Base-by-base conservation (phyloP, 2,113 vertebrate species). In the Seriola aureovittata region DNA sequence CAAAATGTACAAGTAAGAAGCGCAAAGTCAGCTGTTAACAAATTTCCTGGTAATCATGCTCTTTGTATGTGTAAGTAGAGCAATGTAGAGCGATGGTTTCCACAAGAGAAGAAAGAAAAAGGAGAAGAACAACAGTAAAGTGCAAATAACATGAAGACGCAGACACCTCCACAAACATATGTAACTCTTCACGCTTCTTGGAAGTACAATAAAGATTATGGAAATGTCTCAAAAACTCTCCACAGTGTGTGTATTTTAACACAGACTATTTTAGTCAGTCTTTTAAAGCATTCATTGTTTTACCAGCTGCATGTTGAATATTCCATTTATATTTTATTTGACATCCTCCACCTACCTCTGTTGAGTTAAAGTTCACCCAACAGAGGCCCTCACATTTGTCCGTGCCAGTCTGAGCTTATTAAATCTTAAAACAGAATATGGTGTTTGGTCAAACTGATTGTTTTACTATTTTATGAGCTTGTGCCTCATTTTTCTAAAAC, bases 251-350 rank as follows among this genome's bases (percentile, higher is more conserved):
- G n/a, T 55, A n/a, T 78, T 80, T 75, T 46, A 66, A 36, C 44
- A 23, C n/a, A 1, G 3, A 46, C 71, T 69, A 71, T 80, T 87
- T 83, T 36, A 66, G 74, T 72, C 42, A 57, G 1, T 81, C 52
- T 57, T 73, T 70, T 73, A 60, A 64, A 80, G 60, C 60, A 42
- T 59, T 74, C 36, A 55, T 84, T 86, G 88, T 88, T 89, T 89
- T 65, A 73, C 64, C 85, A 86, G 82, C 75, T 89, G 85, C 65
- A 57, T 71, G 50, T 73, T 65, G 66, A 32, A 84, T 71, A 78
- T 84, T 81, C 38, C 67, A 38, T 66, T 78, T 80, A 75, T 14
- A 80, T 86, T 89, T 87, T 80, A 88, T 88, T 79, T 76, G 83
- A 87, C 82, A 87, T 62, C 59, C 59, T 71, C 82, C 71, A 78